A percentile compares a stretch with the other conserved stretches of the same genome.
phyloP scores from a whole-genome alignment of 2,797 vertebrate genomes.

The Pelochelys cantorii region DNA sequence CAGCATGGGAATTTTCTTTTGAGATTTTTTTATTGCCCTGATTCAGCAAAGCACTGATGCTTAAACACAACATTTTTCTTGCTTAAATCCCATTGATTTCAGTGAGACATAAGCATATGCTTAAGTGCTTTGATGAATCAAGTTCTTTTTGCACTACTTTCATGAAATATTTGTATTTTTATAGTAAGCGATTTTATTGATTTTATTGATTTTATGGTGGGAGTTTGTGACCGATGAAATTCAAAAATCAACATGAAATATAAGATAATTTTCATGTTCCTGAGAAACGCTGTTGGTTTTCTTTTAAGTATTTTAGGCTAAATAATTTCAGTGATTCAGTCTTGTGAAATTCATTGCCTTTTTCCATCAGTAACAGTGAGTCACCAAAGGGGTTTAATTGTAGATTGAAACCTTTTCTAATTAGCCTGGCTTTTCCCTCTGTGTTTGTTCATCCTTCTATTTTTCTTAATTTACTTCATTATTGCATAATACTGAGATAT shows the following conservation, averaged over 20 bases:
- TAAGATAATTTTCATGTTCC: neutral
- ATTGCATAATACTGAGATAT: neutral
- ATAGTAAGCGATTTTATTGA: too few relatives aligned
- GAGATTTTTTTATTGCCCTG: neutral
- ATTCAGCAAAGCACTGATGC: neutral
- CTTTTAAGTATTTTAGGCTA: neutral
- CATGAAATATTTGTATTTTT: neutral
- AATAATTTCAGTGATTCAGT: neutral
- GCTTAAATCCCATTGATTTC: neutral
- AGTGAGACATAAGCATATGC: neutral
- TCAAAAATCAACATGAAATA: neutral
- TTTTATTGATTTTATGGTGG: too few relatives aligned
- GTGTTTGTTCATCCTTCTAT: neutral
- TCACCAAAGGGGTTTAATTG: neutral
- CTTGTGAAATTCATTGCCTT: neutral
- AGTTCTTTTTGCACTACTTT: too few relatives aligned
- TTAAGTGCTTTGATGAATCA: too few relatives aligned
- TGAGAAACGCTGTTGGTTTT: neutral
- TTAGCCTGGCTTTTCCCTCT: neutral
- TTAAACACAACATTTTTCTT: neutral
- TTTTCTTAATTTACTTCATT: neutral
- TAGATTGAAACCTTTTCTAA: neutral
- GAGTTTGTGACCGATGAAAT: neutral
- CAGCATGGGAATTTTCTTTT: neutral
- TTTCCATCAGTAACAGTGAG: neutral